Evolutionary conservation across 2,113 vertebrate species (phyloP).

Genomic region (Hemibagrus wyckioides): DNA sequence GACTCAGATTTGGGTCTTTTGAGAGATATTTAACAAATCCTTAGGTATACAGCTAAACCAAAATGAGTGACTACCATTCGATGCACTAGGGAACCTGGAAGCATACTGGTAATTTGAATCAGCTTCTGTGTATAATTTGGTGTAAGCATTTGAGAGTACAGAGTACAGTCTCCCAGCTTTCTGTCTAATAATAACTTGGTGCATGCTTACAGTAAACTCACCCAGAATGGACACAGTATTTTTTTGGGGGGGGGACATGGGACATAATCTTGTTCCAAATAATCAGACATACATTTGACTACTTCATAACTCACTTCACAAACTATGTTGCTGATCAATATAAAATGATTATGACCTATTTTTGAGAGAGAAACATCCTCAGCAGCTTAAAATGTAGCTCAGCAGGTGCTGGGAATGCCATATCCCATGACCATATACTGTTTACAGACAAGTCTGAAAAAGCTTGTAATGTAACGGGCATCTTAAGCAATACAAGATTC

Average conservation of each 20-base stretch:
- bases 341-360: not conserved
- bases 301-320: not conserved
- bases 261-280: not conserved
- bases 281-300: not conserved
- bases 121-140: not conserved
- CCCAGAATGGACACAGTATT: not conserved
- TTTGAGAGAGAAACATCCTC: not conserved
- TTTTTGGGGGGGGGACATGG: not conserved
- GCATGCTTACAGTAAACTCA: not conserved
- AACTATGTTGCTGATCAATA: not conserved
- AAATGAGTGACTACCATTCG: not conserved
- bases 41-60: not conserved
- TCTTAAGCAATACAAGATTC: not conserved
- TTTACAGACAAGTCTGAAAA: not conserved
- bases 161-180: not conserved
- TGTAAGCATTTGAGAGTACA: not conserved
- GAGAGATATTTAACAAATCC: not conserved
- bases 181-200: not conserved
- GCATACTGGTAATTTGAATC: not conserved
- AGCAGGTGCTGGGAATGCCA: not conserved
- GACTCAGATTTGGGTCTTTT: not conserved
- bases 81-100: not conserved
- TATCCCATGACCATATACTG: not conserved
- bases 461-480: not conserved
- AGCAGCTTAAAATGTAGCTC: not conserved